Percentiles rank a stretch among this genome's conserved stretches.
phyloP scores from a whole-genome alignment of 1,140 invertebrate genomes.

The Heliconius nattereri region DNA sequence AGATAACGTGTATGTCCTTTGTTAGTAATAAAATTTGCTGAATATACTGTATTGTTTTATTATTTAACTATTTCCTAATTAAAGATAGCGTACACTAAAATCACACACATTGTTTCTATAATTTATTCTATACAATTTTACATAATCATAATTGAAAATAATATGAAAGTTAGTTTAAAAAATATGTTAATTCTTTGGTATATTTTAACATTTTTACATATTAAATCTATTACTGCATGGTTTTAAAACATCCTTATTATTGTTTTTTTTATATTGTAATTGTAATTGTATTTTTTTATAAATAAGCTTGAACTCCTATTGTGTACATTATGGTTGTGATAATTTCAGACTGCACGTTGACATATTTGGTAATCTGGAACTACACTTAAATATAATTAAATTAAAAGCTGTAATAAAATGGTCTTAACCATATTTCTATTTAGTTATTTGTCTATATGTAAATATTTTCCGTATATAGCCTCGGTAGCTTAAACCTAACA shows the following conservation, averaged over 20 bases:
- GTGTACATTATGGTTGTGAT: too few species aligned
- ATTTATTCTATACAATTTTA: not conserved
- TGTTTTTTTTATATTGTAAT: too few species aligned
- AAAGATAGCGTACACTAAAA: not conserved
- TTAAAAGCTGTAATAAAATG: not conserved
- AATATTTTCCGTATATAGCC: not conserved
- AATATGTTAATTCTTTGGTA: not conserved
- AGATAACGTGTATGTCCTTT: slow-evolving; percentile 65
- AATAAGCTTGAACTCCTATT: too few species aligned
- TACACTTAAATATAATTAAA: not conserved
- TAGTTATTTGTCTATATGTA: too few species aligned
- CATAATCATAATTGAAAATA: not conserved
- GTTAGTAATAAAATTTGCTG: slow-evolving; percentile 71
- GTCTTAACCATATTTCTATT: too few species aligned
- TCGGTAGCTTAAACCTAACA: not conserved
- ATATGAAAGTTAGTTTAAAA: not conserved
- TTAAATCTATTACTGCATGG: not conserved
- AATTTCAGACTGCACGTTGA: too few species aligned
- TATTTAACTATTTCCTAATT: slow-evolving; percentile 9
- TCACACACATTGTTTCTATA: not conserved
- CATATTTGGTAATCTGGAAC: too few species aligned
- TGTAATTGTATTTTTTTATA: too few species aligned
- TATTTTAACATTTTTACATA: not conserved
- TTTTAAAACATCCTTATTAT: too few species aligned
- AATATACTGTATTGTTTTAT: slow-evolving; percentile 37